These are phyloP conservation scores for Lithophane socia DNA, from an alignment of 2,888 invertebrate genomes.

Conservation along the genomic window DNA sequence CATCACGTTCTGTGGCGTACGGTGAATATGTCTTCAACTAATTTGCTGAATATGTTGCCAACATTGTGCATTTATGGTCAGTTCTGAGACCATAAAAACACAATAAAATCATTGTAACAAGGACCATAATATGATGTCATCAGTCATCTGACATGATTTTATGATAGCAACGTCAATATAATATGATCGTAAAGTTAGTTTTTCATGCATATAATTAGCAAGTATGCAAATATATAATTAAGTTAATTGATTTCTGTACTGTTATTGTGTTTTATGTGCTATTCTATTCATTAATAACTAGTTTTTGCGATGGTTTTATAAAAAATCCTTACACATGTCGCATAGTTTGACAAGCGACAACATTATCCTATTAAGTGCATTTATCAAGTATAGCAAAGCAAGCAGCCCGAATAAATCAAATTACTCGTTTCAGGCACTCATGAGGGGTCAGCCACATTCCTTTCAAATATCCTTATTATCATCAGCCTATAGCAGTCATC, in stretches of 20 bases:
- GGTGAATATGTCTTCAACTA: conserved; percentile 39
- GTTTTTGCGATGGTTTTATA: background rate
- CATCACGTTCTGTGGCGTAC: conserved; percentile 28
- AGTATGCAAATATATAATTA: conserved; percentile 50
- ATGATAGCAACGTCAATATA: conserved; percentile 32
- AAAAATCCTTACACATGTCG: background rate
- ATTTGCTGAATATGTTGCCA: conserved; percentile 30
- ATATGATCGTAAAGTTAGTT: conserved; percentile 41
- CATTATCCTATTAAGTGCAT: background rate
- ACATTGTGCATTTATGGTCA: conserved; percentile 64
- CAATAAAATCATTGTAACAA: conserved; percentile 74
- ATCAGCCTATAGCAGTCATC: no score
- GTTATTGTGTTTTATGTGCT: conserved; percentile 31
- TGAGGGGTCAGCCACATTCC: background rate
- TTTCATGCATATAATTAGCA: conserved; percentile 40
- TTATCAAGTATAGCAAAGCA: background rate
- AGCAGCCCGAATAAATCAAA: background rate
- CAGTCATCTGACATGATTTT: conserved; percentile 50
- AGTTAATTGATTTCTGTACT: conserved; percentile 38
- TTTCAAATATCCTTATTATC: background rate
- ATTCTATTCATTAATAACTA: conserved; percentile 12
- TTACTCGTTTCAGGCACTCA: background rate
- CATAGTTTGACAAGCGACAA: background rate
- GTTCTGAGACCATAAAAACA: conserved; percentile 68
- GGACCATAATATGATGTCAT: conserved; percentile 68